A percentile compares a stretch with the other conserved stretches of the same genome.
Conservation (phyloP, 2,888 invertebrate species). For the Blastobasis lacticolella region DNA sequence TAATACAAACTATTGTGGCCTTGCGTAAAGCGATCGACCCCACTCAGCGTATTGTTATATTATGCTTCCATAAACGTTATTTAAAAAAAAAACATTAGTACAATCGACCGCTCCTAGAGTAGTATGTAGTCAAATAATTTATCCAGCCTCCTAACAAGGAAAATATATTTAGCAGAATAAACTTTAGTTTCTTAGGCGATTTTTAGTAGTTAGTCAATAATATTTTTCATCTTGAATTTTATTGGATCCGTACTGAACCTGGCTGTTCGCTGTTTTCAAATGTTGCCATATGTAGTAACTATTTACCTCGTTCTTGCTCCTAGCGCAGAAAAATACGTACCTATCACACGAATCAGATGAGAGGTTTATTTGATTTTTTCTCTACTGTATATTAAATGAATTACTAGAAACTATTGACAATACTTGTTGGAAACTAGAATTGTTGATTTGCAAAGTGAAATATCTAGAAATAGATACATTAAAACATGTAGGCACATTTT, state of each 20-base stretch:
- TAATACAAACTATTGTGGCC: slow-evolving; percentile 1
- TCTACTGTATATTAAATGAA: slow-evolving; percentile 1
- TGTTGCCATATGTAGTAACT: slow-evolving; percentile 67
- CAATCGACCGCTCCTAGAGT: slow-evolving; percentile 29
- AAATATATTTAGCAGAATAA: slow-evolving; percentile 42
- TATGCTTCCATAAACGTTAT: slow-evolving; percentile 40
- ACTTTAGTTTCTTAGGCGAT: slow-evolving; percentile 43
- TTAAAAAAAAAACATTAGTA: slow-evolving; percentile 45
- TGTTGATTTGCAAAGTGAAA: slow-evolving; percentile 1
- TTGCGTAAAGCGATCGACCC: slow-evolving; percentile 32
- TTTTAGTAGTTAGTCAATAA: slow-evolving; percentile 42
- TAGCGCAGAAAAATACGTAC: no score
- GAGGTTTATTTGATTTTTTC: neutral
- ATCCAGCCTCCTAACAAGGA: slow-evolving; percentile 24
- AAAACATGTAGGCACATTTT: no score
- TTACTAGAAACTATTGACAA: neutral
- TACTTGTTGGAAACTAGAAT: neutral
- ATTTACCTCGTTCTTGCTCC: slow-evolving; percentile 49
- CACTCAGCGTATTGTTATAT: slow-evolving; percentile 14
- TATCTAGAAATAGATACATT: no score
- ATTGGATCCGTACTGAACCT: no score
- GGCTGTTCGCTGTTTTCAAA: slow-evolving; percentile 36
- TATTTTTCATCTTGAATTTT: slow-evolving; percentile 18
- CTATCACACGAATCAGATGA: no score
- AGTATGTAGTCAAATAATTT: slow-evolving; percentile 34